Evolutionary conservation across 2,888 invertebrate genomes (phyloP).

Genomic region (Baccha elongata): DNA sequence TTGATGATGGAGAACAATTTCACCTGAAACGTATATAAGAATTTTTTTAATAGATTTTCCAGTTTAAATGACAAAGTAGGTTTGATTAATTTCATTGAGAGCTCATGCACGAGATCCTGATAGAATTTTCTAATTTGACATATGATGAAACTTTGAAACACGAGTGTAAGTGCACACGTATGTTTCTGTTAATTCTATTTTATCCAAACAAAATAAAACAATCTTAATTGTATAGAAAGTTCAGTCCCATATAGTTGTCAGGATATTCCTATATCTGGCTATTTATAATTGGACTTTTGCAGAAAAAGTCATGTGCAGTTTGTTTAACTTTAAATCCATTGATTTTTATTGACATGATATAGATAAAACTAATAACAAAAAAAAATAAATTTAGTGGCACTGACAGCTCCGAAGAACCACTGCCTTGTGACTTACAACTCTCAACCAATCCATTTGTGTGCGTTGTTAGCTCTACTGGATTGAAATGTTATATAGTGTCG

Average conservation of each 20-base stretch:
- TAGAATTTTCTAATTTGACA: conserved; percentile 49
- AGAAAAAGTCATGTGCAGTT: neutral
- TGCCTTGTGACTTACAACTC: too few relatives aligned
- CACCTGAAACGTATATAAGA: neutral
- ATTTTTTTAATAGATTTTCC: conserved; percentile 3
- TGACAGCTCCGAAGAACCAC: too few relatives aligned
- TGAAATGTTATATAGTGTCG: too few relatives aligned
- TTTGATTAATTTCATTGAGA: conserved; percentile 53
- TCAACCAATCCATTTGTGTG: too few relatives aligned
- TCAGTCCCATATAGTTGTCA: conserved; percentile 1
- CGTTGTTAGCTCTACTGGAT: too few relatives aligned
- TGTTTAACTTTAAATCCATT: neutral
- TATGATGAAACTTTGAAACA: conserved; percentile 3
- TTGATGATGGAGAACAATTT: conserved; percentile 40
- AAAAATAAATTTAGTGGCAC: too few relatives aligned
- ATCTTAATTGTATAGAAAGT: conserved; percentile 16
- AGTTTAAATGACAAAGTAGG: conserved; percentile 46
- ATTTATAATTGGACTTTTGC: neutral
- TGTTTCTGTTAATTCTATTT: neutral
- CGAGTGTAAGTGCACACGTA: neutral
- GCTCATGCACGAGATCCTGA: conserved; percentile 41
- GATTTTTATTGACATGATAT: neutral
- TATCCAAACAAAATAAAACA: neutral
- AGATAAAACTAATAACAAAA: too few relatives aligned
- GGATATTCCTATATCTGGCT: neutral